phyloP scores from a whole-genome alignment of 2,113 vertebrate genomes.

The Rhea americana region DNA sequence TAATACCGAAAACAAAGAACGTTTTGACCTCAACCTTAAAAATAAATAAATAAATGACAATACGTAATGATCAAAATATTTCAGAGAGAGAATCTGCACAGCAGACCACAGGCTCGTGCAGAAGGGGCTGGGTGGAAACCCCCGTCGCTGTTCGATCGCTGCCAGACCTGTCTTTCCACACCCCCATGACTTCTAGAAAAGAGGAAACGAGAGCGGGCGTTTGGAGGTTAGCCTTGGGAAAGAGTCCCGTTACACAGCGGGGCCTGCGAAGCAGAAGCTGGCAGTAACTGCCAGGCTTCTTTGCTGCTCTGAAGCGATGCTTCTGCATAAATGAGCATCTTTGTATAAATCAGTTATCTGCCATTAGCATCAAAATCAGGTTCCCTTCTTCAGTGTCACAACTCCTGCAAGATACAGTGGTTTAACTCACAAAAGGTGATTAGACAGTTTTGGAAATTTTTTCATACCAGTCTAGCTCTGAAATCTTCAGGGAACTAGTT shows the following conservation, averaged over 20 bases:
- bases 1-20: background rate
- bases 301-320: slow-evolving; percentile 8
- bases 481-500: background rate
- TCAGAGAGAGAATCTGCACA: background rate
- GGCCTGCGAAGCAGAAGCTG: background rate
- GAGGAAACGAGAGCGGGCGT: slow-evolving; percentile 55
- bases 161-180: slow-evolving; percentile 12
- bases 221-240: slow-evolving; percentile 5
- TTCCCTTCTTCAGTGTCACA: background rate
- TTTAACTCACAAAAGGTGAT: background rate
- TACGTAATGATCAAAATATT: background rate
- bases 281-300: background rate
- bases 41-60: background rate
- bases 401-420: rapidly evolving
- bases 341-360: background rate
- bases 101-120: background rate
- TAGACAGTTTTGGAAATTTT: background rate
- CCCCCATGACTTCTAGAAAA: slow-evolving; percentile 24
- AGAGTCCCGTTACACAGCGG: background rate
- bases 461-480: background rate
- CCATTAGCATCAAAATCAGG: background rate
- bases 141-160: background rate
- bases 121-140: slow-evolving; percentile 23
- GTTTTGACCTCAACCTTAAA: background rate
- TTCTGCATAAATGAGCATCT: background rate